A percentile compares a stretch with the other conserved stretches of the same genome.
Conservation (phyloP, 2,888 invertebrate genomes). For the Leucoptera coffeella region DNA sequence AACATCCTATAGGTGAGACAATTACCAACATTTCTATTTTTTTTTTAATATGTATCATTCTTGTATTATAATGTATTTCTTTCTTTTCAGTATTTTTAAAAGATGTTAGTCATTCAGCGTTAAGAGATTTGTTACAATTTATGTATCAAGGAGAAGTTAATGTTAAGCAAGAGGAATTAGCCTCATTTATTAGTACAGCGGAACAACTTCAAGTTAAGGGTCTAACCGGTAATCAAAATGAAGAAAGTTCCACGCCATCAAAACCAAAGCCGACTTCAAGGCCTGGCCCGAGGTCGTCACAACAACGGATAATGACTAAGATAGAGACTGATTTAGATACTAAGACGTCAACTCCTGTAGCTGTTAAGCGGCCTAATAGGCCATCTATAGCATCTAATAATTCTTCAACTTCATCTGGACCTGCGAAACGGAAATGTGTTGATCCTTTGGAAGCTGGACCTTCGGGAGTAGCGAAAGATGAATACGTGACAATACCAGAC, state of each 20-base stretch:
- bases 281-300: conserved; percentile 61
- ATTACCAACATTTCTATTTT: neutral
- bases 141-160: conserved; percentile 69
- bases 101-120: conserved; percentile 63
- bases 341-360: conserved; percentile 57
- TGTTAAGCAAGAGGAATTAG: conserved; percentile 66
- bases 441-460: conserved; percentile 59
- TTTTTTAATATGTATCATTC: no score
- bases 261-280: conserved; percentile 53
- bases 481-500: conserved; percentile 48
- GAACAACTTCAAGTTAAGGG: conserved; percentile 68
- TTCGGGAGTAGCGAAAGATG: conserved; percentile 48
- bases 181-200: conserved; percentile 65
- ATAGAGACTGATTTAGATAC: conserved; percentile 56
- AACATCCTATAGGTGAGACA: conserved; percentile 58
- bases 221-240: conserved; percentile 59
- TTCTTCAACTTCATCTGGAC: conserved; percentile 50
- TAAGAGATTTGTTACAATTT: conserved; percentile 64
- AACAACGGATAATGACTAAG: conserved; percentile 58
- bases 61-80: conserved; percentile 9
- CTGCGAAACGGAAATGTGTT: conserved; percentile 49
- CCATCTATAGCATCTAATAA: conserved; percentile 58
- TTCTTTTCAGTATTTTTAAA: conserved; percentile 59
- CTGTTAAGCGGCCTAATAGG: conserved; percentile 60
- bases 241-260: conserved; percentile 51